Evolutionary conservation across 37 sponge, comb jelly and placozoan species (phyloP), one percentile per base, ranked within the genome.

Genomic region (Dysidea cf. avara): DNA sequence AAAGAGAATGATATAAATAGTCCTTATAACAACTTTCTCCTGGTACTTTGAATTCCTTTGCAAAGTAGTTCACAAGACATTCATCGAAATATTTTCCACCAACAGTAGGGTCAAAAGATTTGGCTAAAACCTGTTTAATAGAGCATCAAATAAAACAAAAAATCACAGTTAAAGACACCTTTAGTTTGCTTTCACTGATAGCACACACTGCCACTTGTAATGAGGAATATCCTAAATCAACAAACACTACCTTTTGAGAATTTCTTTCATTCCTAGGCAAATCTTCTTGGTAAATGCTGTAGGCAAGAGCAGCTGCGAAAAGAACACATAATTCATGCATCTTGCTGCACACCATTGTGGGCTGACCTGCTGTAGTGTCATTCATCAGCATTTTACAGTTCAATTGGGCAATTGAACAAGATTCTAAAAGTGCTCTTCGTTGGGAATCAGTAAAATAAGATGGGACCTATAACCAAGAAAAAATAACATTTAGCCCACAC

Each of bases 201-300:
- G 91, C 84, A 56, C 79, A 80, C 0, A 92, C 61, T 29, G 79
- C 56, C 22, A 99, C 94, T 65, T 94, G 92, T 16, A 93, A 61
- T 5, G 83, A 48, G 54, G 82, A 84, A 79, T 95, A 80, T 40
- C 99, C 99, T 60, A 92, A 71, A 52, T 99, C 99, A 3, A 99
- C 96, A 80, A 99, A 99, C 39, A 83, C 99, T 12, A 99, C 96
- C 60, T 96, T 78, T 2, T 89, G 64, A 22, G 99, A 77, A 55
- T 86, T 86, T 57, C 95, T 94, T 17, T 75, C 60, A 47, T 92
- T 88, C 0, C 65, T 89, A 56, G 99, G 99, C 25, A 99, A 61
- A 53, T 99, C 96, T 60, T 97, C 83, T 74, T 99, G 95, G 83
- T 99, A 99, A 50, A 99, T 92, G 14, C 99, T 96, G 57, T 99